Evolutionary conservation across 2,113 vertebrate species (phyloP).

Genomic region (Theristicus caerulescens): DNA sequence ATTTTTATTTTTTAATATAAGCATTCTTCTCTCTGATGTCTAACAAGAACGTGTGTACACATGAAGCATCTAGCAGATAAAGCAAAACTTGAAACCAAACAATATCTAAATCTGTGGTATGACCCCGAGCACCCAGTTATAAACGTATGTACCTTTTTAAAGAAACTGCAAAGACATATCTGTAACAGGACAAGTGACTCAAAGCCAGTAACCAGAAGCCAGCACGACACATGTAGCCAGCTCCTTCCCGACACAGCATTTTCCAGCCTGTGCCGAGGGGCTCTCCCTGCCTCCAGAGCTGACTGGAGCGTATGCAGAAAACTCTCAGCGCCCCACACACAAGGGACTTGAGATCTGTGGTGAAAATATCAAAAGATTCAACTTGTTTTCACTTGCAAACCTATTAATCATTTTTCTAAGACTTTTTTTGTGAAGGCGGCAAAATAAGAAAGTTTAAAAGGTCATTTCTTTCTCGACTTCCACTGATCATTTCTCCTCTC

Average conservation of each 20-base stretch:
- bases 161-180: not conserved
- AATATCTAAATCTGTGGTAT: not conserved
- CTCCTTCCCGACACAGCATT: not conserved
- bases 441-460: not conserved
- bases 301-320: fast-evolving
- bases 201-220: not conserved
- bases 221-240: not conserved
- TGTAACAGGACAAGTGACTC: not conserved
- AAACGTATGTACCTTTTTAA: not conserved
- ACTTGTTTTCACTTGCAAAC: not conserved
- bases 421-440: not conserved
- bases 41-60: not conserved
- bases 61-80: not conserved
- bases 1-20: not conserved
- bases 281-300: not conserved
- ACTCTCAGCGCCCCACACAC: not conserved
- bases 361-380: not conserved
- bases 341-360: not conserved
- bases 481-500: not conserved
- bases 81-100: not conserved
- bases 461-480: not conserved
- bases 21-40: not conserved
- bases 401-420: not conserved
- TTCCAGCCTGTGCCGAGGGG: fast-evolving
- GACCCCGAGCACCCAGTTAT: not conserved